Conservation (phyloP, 2,797 vertebrate species). For the Manis pentadactyla region DNA sequence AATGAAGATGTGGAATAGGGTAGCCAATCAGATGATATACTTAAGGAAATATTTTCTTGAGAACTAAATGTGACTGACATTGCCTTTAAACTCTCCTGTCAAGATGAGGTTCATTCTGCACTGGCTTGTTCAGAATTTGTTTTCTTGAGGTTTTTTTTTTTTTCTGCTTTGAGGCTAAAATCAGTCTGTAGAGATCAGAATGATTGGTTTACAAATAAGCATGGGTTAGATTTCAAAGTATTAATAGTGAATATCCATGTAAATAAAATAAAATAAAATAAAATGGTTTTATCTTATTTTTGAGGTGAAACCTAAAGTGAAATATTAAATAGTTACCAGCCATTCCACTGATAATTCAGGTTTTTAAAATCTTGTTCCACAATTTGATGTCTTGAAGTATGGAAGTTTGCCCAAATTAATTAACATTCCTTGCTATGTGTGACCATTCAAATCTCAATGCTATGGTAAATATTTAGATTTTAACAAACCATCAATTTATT, state of each 20-base stretch:
- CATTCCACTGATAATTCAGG: not conserved
- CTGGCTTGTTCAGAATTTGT: not conserved
- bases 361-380: not conserved
- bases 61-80: slow-evolving; percentile 1
- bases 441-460: slow-evolving; percentile 55
- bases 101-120: not conserved
- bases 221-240: slow-evolving; percentile 18
- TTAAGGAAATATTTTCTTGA: not conserved
- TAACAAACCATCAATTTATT: slow-evolving; percentile 21
- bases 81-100: not conserved
- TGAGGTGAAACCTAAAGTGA: slow-evolving; percentile 18
- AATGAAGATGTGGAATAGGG: not conserved
- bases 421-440: not conserved
- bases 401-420: slow-evolving; percentile 19
- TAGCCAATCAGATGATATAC: not conserved
- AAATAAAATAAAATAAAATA: not conserved
- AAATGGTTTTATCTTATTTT: not conserved
- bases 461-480: slow-evolving; percentile 44
- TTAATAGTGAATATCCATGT: not conserved
- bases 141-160: not conserved
- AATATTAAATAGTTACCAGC: not conserved
- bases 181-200: not conserved
- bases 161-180: not conserved
- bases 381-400: not conserved
- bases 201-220: not conserved